A percentile compares a stretch with the other conserved stretches of the same genome.
Evolutionary conservation across 2,888 invertebrate genomes (phyloP).

Genomic region (Byasa hedistus): DNA sequence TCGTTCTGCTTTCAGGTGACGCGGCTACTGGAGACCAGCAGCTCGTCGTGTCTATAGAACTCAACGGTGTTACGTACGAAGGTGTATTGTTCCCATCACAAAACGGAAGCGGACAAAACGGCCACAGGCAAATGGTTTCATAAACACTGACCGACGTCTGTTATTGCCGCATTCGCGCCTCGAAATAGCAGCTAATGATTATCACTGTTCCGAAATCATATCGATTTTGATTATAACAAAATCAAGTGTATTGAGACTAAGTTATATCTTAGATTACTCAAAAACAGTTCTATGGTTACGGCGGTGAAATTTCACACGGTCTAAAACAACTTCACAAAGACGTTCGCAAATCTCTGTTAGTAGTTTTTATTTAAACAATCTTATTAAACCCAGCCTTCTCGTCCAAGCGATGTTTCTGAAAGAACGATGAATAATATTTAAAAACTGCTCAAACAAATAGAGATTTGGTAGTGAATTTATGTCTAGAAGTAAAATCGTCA

Average conservation of each 20-base stretch:
- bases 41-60: slow-evolving; percentile 95
- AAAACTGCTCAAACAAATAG: slow-evolving; percentile 28
- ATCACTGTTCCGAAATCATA: background rate
- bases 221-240: background rate
- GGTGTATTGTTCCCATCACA: slow-evolving; percentile 89
- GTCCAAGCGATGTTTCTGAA: background rate
- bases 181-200: background rate
- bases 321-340: slow-evolving; percentile 1
- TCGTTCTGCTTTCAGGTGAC: slow-evolving; percentile 81
- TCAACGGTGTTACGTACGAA: slow-evolving; percentile 97
- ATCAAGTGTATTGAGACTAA: background rate
- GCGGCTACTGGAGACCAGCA: slow-evolving; percentile 92
- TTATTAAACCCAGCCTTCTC: background rate
- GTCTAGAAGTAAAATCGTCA: background rate
- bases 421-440: slow-evolving; percentile 5
- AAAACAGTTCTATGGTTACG: background rate
- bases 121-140: slow-evolving; percentile 71
- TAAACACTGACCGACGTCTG: slow-evolving; percentile 41
- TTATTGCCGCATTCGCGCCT: background rate
- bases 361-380: slow-evolving; percentile 22
- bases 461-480: slow-evolving; percentile 21
- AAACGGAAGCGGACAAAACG: slow-evolving; percentile 65
- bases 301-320: background rate
- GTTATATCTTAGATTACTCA: background rate
- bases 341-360: slow-evolving; percentile 26